Evolutionary conservation across 2,888 invertebrate genomes (phyloP).

Genomic region (Agrotis clavis): DNA sequence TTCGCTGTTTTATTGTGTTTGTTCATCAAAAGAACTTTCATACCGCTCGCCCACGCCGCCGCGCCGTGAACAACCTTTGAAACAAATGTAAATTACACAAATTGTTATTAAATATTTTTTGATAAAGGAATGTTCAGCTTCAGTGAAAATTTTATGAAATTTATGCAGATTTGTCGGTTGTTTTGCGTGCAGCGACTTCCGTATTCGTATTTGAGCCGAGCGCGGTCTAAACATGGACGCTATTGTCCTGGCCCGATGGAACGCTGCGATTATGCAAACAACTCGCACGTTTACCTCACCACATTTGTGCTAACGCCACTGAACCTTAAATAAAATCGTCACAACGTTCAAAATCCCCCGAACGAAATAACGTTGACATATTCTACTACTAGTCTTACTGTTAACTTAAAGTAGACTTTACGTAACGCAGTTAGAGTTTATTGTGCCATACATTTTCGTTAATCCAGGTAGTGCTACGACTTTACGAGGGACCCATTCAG

Average conservation of each 20-base stretch:
- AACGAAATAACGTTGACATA: constrained; percentile 34
- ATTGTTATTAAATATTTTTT: constrained; percentile 36
- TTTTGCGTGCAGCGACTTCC: constrained; percentile 35
- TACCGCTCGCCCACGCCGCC: background rate
- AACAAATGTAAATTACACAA: constrained; percentile 38
- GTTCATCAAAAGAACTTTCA: constrained; percentile 29
- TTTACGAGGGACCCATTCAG: constrained; percentile 48
- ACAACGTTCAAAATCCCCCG: constrained; percentile 46
- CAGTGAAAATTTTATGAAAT: constrained; percentile 32
- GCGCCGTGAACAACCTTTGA: constrained; percentile 25
- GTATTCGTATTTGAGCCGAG: constrained; percentile 61
- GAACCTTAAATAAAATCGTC: constrained; percentile 14
- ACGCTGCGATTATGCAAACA: constrained; percentile 63
- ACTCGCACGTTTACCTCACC: constrained; percentile 45
- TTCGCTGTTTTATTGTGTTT: constrained; percentile 35
- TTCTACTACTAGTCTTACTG: constrained; percentile 3
- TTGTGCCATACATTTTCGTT: constrained; percentile 28
- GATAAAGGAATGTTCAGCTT: constrained; percentile 25
- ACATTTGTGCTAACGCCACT: constrained; percentile 23
- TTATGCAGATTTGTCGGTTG: constrained; percentile 36
- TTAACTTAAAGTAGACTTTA: constrained; percentile 48
- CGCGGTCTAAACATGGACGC: constrained; percentile 51
- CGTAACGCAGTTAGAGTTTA: constrained; percentile 34
- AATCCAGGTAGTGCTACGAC: constrained; percentile 42
- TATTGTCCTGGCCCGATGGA: constrained; percentile 60